Conservation (phyloP, 1,140 invertebrate species). For the Lepidotrigona ventralis region DNA sequence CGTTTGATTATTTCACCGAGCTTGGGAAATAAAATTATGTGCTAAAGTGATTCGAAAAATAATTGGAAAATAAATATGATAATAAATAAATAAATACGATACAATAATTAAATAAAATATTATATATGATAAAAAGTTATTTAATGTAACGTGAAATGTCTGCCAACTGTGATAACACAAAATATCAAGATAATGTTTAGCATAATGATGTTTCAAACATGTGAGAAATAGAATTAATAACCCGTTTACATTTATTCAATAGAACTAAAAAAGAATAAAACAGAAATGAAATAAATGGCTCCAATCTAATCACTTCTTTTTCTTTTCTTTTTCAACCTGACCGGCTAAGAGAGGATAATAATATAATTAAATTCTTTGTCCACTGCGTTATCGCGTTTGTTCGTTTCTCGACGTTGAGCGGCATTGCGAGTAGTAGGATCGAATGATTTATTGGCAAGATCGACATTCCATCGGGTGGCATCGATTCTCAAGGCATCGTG, state of each 20-base stretch:
- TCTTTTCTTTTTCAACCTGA: not conserved
- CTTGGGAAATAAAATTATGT: not conserved
- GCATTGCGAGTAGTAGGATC: not conserved
- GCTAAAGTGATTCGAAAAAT: too few relatives aligned
- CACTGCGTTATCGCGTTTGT: conserved; percentile 10
- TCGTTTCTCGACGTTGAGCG: not conserved
- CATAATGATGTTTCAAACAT: too few relatives aligned
- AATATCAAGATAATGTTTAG: too few relatives aligned
- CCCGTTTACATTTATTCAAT: not conserved
- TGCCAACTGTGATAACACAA: too few relatives aligned
- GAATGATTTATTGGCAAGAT: conserved; percentile 12
- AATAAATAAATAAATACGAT: not conserved
- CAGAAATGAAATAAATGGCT: not conserved
- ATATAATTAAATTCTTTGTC: conserved; percentile 32
- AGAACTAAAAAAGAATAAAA: not conserved
- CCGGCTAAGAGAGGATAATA: not conserved
- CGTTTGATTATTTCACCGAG: not conserved
- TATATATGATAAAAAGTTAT: not conserved
- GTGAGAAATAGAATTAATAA: too few relatives aligned
- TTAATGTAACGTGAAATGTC: too few relatives aligned
- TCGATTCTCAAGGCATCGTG: not conserved
- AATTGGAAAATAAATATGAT: too few relatives aligned
- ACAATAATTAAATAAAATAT: not conserved
- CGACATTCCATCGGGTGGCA: conserved; percentile 1
- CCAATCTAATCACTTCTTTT: not conserved